Evolutionary conservation across 2,888 invertebrate species (phyloP).

Genomic region (Cordylochernes scorpioides): DNA sequence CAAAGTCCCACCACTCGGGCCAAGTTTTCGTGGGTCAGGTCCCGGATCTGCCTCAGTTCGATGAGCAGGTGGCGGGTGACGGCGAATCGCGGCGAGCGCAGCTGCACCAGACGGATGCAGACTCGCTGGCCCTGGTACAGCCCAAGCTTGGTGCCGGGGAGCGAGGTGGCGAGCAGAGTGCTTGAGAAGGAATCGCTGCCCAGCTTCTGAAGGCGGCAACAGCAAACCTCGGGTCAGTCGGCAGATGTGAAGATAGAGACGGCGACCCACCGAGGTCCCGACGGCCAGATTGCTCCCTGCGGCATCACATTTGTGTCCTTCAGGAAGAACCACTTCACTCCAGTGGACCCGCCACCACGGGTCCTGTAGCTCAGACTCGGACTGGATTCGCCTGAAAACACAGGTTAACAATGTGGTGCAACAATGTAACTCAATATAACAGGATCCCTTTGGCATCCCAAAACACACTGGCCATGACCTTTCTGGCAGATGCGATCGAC

Average conservation of each 20-base stretch:
- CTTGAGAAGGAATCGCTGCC: background rate
- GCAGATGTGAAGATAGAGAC: background rate
- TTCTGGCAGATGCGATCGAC: too few relatives aligned
- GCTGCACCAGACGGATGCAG: slow-evolving; percentile 4
- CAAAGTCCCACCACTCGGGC: slow-evolving; percentile 63
- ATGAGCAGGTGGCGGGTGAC: slow-evolving; percentile 29
- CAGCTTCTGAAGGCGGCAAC: background rate
- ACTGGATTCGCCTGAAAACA: slow-evolving; percentile 5
- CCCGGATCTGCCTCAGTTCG: slow-evolving; percentile 51
- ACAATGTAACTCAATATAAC: too few relatives aligned
- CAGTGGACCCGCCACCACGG: slow-evolving; percentile 11
- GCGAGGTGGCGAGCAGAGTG: slow-evolving; percentile 9
- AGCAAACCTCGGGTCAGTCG: background rate
- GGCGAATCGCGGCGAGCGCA: slow-evolving; percentile 13
- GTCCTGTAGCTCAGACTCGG: slow-evolving; percentile 7
- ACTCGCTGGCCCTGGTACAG: slow-evolving; percentile 4
- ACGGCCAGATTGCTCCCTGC: background rate
- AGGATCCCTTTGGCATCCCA: too few relatives aligned
- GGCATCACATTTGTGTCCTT: slow-evolving; percentile 3
- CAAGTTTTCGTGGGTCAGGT: slow-evolving; percentile 62
- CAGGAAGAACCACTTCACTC: slow-evolving; percentile 9
- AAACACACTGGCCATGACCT: too few relatives aligned
- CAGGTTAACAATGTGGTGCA: too few relatives aligned
- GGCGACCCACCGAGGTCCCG: background rate
- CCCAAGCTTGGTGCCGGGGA: slow-evolving; percentile 2